These are phyloP conservation scores for Microtus pennsylvanicus DNA, from an alignment of 2,113 vertebrate genomes.

Conservation along the genomic window DNA sequence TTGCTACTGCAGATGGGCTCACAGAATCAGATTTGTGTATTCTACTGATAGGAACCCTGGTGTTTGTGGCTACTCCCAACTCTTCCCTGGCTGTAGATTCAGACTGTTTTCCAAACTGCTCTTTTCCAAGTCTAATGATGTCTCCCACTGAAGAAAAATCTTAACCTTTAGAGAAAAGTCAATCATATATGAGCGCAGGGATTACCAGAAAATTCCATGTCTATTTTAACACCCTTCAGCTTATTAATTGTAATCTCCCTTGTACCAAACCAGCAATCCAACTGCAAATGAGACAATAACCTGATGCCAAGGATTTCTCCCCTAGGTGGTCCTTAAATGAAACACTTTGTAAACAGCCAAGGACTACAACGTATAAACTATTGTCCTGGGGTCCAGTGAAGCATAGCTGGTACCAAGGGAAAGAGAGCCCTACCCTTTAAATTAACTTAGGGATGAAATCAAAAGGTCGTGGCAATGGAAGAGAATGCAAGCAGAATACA, in stretches of 20 bases:
- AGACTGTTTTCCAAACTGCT: slow-evolving; percentile 45
- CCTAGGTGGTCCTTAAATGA: not conserved
- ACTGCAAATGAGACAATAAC: slow-evolving; percentile 25
- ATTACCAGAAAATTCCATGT: slow-evolving; percentile 34
- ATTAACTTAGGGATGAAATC: not conserved
- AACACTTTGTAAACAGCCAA: not conserved
- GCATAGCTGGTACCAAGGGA: not conserved
- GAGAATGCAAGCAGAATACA: not conserved
- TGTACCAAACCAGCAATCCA: slow-evolving; percentile 48
- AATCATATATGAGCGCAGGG: slow-evolving; percentile 3
- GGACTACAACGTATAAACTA: not conserved
- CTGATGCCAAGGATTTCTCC: not conserved
- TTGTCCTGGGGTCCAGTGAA: not conserved
- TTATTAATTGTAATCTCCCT: slow-evolving; percentile 41
- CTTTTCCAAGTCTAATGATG: slow-evolving; percentile 19
- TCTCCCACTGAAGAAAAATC: not conserved
- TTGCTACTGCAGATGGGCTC: not conserved
- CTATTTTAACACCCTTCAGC: slow-evolving; percentile 42
- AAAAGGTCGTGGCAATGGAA: not conserved
- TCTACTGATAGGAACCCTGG: not conserved
- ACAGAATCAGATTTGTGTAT: slow-evolving; percentile 38
- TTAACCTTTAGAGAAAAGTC: slow-evolving; percentile 43
- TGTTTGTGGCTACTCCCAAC: not conserved
- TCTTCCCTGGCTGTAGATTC: not conserved
- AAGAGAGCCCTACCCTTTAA: not conserved